These are phyloP conservation scores for Tragelaphus imberbis DNA, from an alignment of 2,113 vertebrate species.

Conservation along the genomic window DNA sequence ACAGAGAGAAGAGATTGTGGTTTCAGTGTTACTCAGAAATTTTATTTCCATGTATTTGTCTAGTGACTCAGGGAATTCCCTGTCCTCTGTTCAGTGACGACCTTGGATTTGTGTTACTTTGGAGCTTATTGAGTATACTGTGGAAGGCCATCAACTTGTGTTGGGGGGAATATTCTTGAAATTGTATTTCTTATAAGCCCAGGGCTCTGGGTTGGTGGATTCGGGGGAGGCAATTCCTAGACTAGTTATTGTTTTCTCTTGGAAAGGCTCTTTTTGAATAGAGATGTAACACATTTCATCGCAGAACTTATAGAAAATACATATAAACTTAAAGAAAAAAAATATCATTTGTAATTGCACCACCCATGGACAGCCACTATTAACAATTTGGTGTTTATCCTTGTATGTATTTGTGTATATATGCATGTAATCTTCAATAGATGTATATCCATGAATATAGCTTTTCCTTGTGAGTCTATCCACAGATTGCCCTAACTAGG, in stretches of 20 bases:
- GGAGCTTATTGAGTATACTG: not conserved
- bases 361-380: not conserved
- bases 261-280: not conserved
- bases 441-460: not conserved
- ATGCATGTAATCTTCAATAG: not conserved
- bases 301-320: not conserved
- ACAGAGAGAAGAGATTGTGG: not conserved
- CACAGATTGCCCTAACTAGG: not conserved
- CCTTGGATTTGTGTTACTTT: conserved; percentile 46
- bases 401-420: not conserved
- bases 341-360: not conserved
- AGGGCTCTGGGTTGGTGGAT: not conserved
- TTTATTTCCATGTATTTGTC: not conserved
- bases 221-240: not conserved
- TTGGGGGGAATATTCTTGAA: not conserved
- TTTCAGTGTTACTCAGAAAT: conserved; percentile 5
- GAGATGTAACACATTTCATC: not conserved
- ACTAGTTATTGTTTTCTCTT: not conserved
- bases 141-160: not conserved
- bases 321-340: not conserved
- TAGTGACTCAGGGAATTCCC: not conserved
- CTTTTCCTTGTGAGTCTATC: not conserved
- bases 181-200: not conserved
- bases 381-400: not conserved
- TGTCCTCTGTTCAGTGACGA: not conserved